phyloP scores from a whole-genome alignment of 1,140 invertebrate genomes.

The Diorhabda sublineata region DNA sequence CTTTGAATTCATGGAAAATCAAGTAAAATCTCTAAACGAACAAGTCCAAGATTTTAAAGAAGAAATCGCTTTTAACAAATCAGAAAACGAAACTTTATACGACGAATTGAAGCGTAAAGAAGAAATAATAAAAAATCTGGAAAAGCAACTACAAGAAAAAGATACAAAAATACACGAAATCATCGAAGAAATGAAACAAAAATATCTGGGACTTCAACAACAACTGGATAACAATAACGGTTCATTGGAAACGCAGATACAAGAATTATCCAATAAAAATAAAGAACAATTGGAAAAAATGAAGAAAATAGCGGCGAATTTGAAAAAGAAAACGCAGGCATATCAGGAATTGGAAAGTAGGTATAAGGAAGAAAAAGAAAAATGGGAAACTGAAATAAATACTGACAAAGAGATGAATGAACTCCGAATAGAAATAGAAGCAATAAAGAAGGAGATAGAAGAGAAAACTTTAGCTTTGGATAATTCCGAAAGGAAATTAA shows the following conservation, averaged over 20 bases:
- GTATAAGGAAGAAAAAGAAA: slow-evolving; percentile 42
- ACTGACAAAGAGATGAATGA: slow-evolving; percentile 38
- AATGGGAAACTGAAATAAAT: slow-evolving; percentile 41
- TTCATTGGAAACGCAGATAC: slow-evolving; percentile 47
- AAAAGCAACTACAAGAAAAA: slow-evolving; percentile 50
- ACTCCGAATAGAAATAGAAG: slow-evolving; percentile 37
- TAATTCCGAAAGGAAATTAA: slow-evolving; percentile 30
- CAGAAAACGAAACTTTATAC: slow-evolving; percentile 35
- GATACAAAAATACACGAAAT: slow-evolving; percentile 56
- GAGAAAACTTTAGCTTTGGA: slow-evolving; percentile 33
- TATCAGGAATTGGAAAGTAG: slow-evolving; percentile 62
- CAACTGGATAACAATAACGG: slow-evolving; percentile 38
- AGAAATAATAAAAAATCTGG: slow-evolving; percentile 44
- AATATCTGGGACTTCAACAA: slow-evolving; percentile 46
- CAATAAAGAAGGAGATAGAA: slow-evolving; percentile 37
- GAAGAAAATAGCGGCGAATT: slow-evolving; percentile 68
- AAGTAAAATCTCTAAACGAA: slow-evolving; percentile 26
- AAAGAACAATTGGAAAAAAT: slow-evolving; percentile 66
- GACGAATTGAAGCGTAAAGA: slow-evolving; percentile 40
- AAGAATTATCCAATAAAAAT: slow-evolving; percentile 45
- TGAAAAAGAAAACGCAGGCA: slow-evolving; percentile 65
- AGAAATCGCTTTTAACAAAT: slow-evolving; percentile 23
- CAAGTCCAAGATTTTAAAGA: slow-evolving; percentile 35
- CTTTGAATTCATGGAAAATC: slow-evolving; percentile 31
- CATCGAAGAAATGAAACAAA: slow-evolving; percentile 45